These are phyloP conservation scores for Autographa gamma DNA, from an alignment of 2,888 invertebrate species.

Conservation along the genomic window DNA sequence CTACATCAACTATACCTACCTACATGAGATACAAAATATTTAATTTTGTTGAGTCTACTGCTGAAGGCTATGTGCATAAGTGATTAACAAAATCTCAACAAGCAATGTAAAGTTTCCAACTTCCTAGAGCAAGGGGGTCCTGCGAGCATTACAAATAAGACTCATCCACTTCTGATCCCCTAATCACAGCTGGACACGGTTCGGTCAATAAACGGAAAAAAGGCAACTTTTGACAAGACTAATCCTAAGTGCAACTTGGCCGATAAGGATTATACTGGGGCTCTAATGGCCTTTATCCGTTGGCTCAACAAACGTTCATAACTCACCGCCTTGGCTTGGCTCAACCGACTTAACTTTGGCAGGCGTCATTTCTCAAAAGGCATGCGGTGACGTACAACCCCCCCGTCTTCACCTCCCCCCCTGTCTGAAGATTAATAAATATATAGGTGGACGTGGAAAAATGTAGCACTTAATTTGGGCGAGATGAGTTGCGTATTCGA, in stretches of 20 bases:
- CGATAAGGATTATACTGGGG: constrained; percentile 87
- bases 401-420: constrained; percentile 50
- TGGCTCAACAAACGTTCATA: constrained; percentile 87
- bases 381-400: constrained; percentile 83
- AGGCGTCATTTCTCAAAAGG: constrained; percentile 89
- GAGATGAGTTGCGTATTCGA: constrained; percentile 82
- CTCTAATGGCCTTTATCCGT: constrained; percentile 88
- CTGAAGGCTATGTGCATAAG: constrained; percentile 12
- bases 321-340: constrained; percentile 85
- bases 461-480: constrained; percentile 85
- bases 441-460: constrained; percentile 87
- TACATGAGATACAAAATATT: not conserved
- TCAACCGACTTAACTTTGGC: constrained; percentile 89
- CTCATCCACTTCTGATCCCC: constrained; percentile 73
- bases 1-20: not conserved
- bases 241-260: constrained; percentile 89
- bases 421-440: constrained; percentile 85
- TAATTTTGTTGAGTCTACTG: not conserved
- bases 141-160: constrained; percentile 54
- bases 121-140: constrained; percentile 38
- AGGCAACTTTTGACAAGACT: constrained; percentile 86
- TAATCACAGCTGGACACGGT: constrained; percentile 84
- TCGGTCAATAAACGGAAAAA: constrained; percentile 83
- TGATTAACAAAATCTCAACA: constrained; percentile 38
- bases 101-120: constrained; percentile 29